These are phyloP conservation scores for Xiphias gladius DNA, from an alignment of 2,113 vertebrate species.

Conservation along the genomic window DNA sequence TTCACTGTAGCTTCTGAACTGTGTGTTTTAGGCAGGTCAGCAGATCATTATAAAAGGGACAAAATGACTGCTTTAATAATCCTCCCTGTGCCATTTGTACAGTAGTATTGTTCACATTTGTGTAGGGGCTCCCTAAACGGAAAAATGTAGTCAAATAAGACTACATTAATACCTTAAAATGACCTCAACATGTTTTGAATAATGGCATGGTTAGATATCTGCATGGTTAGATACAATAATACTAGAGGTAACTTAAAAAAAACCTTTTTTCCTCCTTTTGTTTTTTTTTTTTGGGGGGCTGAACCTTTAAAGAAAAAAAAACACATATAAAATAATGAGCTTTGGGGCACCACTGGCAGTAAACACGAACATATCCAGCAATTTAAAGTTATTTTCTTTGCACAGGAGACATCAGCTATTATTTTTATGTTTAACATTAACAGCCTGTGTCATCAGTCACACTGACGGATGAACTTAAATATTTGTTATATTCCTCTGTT, in stretches of 20 bases:
- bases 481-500: slow-evolving; percentile 12
- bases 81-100: too few relatives aligned
- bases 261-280: too few relatives aligned
- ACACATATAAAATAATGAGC: neutral
- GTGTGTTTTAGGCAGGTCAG: too few relatives aligned
- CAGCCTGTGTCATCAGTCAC: slow-evolving; percentile 1
- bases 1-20: too few relatives aligned
- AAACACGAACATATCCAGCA: neutral
- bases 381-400: neutral
- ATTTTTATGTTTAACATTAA: slow-evolving; percentile 10
- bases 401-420: neutral
- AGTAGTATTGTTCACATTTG: too few relatives aligned
- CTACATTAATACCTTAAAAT: neutral
- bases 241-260: neutral
- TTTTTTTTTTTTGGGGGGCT: neutral
- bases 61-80: too few relatives aligned
- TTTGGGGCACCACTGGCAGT: neutral
- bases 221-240: neutral
- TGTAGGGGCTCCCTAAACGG: too few relatives aligned
- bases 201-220: neutral
- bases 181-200: neutral
- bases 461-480: slow-evolving; percentile 14
- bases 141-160: neutral
- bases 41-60: too few relatives aligned
- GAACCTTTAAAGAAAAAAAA: neutral